Conservation (phyloP, 2,113 vertebrate species). For the Vanacampus margaritifer region DNA sequence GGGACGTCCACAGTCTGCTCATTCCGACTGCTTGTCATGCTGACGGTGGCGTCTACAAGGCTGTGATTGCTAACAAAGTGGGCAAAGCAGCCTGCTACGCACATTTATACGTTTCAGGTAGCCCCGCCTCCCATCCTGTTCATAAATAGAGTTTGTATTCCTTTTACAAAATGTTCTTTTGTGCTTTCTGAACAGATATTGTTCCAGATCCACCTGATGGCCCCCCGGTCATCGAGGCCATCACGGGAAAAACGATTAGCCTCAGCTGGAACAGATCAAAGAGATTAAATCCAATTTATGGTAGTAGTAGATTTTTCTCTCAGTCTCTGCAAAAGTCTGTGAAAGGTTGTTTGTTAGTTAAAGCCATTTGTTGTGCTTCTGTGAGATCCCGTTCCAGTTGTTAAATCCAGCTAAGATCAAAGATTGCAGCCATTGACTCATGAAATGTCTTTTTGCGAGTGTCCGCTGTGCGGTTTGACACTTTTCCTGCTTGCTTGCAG, state of each 20-base stretch:
- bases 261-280: constrained; percentile 87
- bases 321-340: not conserved
- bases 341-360: not conserved
- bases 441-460: not conserved
- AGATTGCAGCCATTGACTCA: not conserved
- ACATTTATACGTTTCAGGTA: constrained; percentile 91
- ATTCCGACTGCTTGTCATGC: constrained; percentile 78
- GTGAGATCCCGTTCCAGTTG: not conserved
- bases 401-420: not conserved
- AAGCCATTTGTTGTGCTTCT: not conserved
- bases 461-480: not conserved
- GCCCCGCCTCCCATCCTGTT: not conserved
- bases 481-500: constrained; percentile 55
- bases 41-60: constrained; percentile 93
- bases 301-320: constrained; percentile 55
- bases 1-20: constrained; percentile 88
- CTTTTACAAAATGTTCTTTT: not conserved
- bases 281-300: constrained; percentile 82
- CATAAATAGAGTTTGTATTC: not conserved
- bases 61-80: constrained; percentile 90
- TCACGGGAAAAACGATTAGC: constrained; percentile 83
- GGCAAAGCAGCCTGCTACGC: constrained; percentile 94
- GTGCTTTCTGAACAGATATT: constrained; percentile 73
- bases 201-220: constrained; percentile 88
- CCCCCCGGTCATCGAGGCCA: constrained; percentile 76